Base-by-base conservation (phyloP, 2,797 vertebrate species). In the Telmatherina bonti region DNA sequence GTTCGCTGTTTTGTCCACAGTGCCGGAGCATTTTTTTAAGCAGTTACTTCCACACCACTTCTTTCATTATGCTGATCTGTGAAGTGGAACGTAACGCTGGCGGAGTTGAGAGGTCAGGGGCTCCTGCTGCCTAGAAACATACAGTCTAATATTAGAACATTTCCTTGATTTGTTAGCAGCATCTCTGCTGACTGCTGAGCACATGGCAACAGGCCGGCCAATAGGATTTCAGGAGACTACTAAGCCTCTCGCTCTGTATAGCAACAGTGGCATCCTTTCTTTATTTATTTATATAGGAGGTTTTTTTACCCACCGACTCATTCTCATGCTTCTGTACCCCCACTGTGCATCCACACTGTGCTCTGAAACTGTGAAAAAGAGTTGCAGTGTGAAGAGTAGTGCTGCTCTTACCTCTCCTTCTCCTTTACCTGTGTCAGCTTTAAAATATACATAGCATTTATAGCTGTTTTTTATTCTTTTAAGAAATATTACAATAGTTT, bases 141-240 rank as follows among this genome's bases (percentile, higher is more conserved):
- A 92, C 87, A 91, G 92, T 93, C 93, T 94, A 94, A 94, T 93
- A 94, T 94, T 94, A 94, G 93, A 93, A 93, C 89, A 77, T 92
- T 93, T 93, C 92, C 91, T 93, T 93, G 90, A 94, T 94, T 93
- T 93, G 92, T 92, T 93, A 85, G 84, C 88, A 85, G 89, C 91
- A 88, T 93, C 91, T 90, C 92, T 93, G 89, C 90, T 92, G 91
- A 88, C 84, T 92, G 79, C 76, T 49, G 71, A 88, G 90, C 92
- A 93, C 92, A 93, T 93, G 91, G 91, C 89, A 90, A 91, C 89
- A 87, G 62, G 29, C 43, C 27, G 84, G 52, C 93, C 93, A 94
- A 94, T 94, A 82, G 82, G 85, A 93, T 91, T 87, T 90, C 90
- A 91, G 85, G 87, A 89, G 80, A 76, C 72, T 76, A 62, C 89